These are phyloP conservation scores for Molanna angustata DNA, from an alignment of 2,888 invertebrate genomes.

Conservation along the genomic window DNA sequence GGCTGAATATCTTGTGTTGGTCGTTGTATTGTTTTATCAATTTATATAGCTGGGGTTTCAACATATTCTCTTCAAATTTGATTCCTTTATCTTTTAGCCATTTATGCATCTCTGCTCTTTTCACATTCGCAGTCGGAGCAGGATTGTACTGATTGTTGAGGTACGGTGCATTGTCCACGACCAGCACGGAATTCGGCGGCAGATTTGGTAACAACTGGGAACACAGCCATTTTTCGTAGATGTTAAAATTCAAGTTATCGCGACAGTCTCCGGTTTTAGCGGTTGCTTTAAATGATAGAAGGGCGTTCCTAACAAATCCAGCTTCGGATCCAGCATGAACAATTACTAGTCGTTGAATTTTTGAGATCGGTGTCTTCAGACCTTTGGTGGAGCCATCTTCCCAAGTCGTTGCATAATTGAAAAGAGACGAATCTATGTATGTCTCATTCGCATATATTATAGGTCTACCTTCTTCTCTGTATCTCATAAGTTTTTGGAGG, in stretches of 20 bases:
- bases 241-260: not conserved
- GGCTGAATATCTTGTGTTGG: not conserved
- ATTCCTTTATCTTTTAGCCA: not conserved
- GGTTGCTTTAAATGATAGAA: not conserved
- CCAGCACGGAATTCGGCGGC: not conserved
- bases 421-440: too few relatives aligned
- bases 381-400: too few relatives aligned
- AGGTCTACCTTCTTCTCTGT: too few relatives aligned
- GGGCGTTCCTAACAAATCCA: too few relatives aligned
- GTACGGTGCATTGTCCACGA: not conserved
- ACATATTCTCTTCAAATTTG: not conserved
- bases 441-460: too few relatives aligned
- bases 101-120: not conserved
- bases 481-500: too few relatives aligned
- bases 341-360: too few relatives aligned
- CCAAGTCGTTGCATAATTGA: too few relatives aligned
- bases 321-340: too few relatives aligned
- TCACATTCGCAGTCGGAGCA: not conserved
- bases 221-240: not conserved
- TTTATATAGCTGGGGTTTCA: not conserved
- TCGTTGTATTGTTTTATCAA: too few relatives aligned
- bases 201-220: not conserved
- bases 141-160: not conserved
- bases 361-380: too few relatives aligned
- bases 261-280: not conserved